phyloP scores from a whole-genome alignment of 2,797 vertebrate genomes.

The Artibeus lituratus region DNA sequence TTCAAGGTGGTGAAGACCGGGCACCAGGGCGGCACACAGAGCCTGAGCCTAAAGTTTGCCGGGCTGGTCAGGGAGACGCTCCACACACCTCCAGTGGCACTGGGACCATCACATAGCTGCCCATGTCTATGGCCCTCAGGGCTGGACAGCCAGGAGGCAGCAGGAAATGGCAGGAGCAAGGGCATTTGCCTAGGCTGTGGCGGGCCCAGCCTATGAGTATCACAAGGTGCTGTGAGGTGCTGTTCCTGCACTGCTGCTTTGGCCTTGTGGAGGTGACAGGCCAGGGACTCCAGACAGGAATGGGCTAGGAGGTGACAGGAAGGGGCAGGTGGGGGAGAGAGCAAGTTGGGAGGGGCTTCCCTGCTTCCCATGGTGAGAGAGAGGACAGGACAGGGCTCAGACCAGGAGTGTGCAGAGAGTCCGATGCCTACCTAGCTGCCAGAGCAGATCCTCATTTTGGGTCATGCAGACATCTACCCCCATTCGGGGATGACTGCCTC shows the following conservation, averaged over 20 bases:
- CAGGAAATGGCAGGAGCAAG: not conserved
- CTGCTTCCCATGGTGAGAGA: not conserved
- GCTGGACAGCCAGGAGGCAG: not conserved
- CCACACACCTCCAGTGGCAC: not conserved
- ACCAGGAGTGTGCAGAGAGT: no score
- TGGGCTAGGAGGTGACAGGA: not conserved
- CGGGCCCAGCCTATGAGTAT: not conserved
- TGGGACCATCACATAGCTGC: not conserved
- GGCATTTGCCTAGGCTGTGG: accelerated
- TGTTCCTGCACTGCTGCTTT: not conserved
- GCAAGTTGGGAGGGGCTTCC: not conserved
- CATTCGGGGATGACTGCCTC: not conserved
- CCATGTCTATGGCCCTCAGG: not conserved
- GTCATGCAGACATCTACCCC: not conserved
- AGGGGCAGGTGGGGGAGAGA: not conserved
- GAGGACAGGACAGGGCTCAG: not conserved
- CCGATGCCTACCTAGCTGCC: accelerated
- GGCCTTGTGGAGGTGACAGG: not conserved
- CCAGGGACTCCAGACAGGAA: not conserved
- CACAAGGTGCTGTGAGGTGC: not conserved
- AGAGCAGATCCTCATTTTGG: not conserved
- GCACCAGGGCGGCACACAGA: not conserved
- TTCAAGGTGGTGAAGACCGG: not conserved
- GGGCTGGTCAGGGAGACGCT: not conserved
- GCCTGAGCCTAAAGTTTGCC: not conserved